Evolutionary conservation across 1,140 invertebrate species (phyloP).

Genomic region (Solenopsis invicta): DNA sequence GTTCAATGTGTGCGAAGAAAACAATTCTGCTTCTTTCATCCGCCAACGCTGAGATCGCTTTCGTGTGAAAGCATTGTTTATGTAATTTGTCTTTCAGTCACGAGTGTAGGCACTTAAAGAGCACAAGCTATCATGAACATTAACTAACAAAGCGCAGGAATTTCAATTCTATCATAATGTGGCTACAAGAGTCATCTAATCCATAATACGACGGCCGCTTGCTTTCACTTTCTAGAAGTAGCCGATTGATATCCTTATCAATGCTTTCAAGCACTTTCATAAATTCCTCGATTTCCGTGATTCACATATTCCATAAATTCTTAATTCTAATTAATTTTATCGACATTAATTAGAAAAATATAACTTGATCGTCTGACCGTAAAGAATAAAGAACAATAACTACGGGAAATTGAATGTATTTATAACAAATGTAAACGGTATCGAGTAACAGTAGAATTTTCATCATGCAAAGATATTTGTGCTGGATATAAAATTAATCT

Average conservation of each 20-base stretch:
- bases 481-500: constrained; percentile 1
- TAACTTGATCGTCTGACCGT: background rate
- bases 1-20: background rate
- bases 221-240: constrained; percentile 74
- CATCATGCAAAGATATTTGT: background rate
- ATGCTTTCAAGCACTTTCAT: constrained; percentile 7
- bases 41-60: background rate
- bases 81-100: background rate
- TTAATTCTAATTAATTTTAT: background rate
- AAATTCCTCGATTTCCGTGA: constrained; percentile 50
- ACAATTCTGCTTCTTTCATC: background rate
- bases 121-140: background rate
- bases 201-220: constrained; percentile 20
- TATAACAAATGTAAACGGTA: background rate
- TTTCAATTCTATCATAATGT: constrained; percentile 1
- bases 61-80: background rate
- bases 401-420: background rate
- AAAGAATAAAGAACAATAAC: background rate
- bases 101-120: background rate
- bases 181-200: constrained; percentile 36
- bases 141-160: constrained; percentile 3
- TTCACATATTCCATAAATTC: background rate
- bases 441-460: background rate
- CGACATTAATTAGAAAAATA: background rate
- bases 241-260: constrained; percentile 56